These are phyloP conservation scores for Mamestra brassicae DNA, from an alignment of 2,888 invertebrate genomes.

Conservation along the genomic window DNA sequence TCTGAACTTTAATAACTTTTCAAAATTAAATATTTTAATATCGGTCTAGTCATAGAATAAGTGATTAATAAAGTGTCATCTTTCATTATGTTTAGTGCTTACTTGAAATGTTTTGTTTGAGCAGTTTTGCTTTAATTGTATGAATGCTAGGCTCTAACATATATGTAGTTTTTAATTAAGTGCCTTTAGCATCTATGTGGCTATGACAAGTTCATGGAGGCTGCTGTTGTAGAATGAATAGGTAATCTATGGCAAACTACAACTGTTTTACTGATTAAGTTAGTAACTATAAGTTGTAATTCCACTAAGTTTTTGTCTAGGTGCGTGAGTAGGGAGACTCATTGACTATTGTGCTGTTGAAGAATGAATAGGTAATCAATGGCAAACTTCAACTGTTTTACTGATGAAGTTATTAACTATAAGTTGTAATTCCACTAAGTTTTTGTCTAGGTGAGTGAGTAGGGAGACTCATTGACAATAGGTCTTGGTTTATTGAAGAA, in stretches of 20 bases:
- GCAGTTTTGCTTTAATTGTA: slow-evolving; percentile 43
- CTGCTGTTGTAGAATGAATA: slow-evolving; percentile 11
- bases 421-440: slow-evolving; percentile 1
- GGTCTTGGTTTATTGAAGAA: not conserved
- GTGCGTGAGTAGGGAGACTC: not conserved
- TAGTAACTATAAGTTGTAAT: not conserved
- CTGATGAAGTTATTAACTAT: slow-evolving; percentile 4
- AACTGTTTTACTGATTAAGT: slow-evolving; percentile 7
- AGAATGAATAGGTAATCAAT: not conserved
- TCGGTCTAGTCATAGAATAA: slow-evolving; percentile 68
- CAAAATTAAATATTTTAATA: slow-evolving; percentile 44
- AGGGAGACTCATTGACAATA: not conserved
- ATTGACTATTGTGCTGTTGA: slow-evolving; percentile 3
- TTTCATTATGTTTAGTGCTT: slow-evolving; percentile 41
- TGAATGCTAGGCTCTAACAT: slow-evolving; percentile 36
- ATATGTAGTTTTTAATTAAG: slow-evolving; percentile 21
- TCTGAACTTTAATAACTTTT: slow-evolving; percentile 29
- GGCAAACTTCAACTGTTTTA: not conserved
- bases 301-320: not conserved
- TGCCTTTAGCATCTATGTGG: slow-evolving; percentile 35
- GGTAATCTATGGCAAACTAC: not conserved
- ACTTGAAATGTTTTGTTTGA: slow-evolving; percentile 30
- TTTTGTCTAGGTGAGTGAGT: not conserved
- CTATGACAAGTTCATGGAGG: slow-evolving; percentile 32
- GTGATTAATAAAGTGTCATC: slow-evolving; percentile 45